Evolutionary conservation across 2,888 invertebrate species (phyloP), one percentile per base, ranked within the genome.

Genomic region (Aleiodes testaceus): DNA sequence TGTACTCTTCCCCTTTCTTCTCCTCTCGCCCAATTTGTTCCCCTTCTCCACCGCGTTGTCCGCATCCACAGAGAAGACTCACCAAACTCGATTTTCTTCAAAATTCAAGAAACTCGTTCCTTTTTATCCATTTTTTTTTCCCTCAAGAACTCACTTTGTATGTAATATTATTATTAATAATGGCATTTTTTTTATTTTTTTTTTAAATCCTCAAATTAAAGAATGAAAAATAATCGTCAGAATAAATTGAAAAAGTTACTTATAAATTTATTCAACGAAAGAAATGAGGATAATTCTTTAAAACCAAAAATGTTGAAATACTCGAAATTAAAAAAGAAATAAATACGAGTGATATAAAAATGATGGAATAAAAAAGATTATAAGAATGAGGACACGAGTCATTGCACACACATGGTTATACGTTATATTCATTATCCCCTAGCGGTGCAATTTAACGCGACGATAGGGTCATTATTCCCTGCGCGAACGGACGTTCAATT

Each of bases 401-500:
- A 45, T 7, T 45, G 45, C 16, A 20, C 61, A 52, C 26, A 22
- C 20, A 63, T 42, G 42, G 12, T n/a, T 63, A 14, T 45, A 45
- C 22, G 45, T 63, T 59, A 59, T 47, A 63, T 47, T 63, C 45
- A 45, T 45, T 63, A 63, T 45, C 45, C 45, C 42, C 44, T 18
- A 4, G 3, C 22, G 44, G 20, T 63, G 45, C 45, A 63, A 63
- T 63, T 63, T 63, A 63, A 22, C 47, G 47, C 63, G 63, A 63
- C 63, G 63, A 73, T 63, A 53, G 72, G 75, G 72, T 77, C 77
- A 78, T 80, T 78, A 77, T 77, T 76, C 72, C 73, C 36, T 55
- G 74, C 69, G 73, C 75, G 74, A 72, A 79, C 74, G 78, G 76
- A 78, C 79, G 77, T 75, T 79, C 76, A 80, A 80, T 80, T 79